Conservation (phyloP, 2,113 vertebrate genomes). For the Phyllostomus discolor region DNA sequence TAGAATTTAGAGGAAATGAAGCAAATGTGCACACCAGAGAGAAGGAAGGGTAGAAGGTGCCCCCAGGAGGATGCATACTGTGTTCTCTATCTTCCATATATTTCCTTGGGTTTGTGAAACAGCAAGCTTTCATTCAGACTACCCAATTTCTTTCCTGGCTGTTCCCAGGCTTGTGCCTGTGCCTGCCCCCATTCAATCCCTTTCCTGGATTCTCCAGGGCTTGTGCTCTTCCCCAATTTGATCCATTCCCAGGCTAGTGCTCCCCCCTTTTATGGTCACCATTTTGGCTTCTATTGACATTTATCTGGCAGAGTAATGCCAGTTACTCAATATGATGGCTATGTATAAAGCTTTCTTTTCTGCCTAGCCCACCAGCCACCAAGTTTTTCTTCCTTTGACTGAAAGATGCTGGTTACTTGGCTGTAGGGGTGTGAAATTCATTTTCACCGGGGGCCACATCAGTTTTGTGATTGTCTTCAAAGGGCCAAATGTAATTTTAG, state of each 20-base stretch:
- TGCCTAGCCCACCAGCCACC: not conserved
- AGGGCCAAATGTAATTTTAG: too few species aligned
- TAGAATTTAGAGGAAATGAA: not conserved
- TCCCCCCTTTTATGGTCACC: not conserved
- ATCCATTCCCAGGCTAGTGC: not conserved
- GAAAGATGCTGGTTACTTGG: not conserved
- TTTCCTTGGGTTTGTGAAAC: not conserved
- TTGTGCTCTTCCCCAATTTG: not conserved
- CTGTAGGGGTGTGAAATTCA: too few species aligned
- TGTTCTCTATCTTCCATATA: not conserved
- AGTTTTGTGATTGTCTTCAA: too few species aligned
- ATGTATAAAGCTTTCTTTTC: not conserved
- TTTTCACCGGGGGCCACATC: too few species aligned
- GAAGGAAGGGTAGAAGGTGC: not conserved
- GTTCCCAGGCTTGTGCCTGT: not conserved
- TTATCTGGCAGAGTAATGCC: not conserved
- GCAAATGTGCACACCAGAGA: not conserved
- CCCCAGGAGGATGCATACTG: not conserved
- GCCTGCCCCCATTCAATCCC: too few species aligned
- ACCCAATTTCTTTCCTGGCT: not conserved
- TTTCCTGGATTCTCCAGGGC: not conserved
- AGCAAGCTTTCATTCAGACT: not conserved
- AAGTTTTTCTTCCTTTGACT: not conserved
- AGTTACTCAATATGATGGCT: not conserved
- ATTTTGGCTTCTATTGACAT: not conserved